Percentiles rank a stretch among this genome's conserved stretches.
Evolutionary conservation across 2,797 vertebrate species (phyloP).

Genomic region (Lepidocolaptes lacrymiger): DNA sequence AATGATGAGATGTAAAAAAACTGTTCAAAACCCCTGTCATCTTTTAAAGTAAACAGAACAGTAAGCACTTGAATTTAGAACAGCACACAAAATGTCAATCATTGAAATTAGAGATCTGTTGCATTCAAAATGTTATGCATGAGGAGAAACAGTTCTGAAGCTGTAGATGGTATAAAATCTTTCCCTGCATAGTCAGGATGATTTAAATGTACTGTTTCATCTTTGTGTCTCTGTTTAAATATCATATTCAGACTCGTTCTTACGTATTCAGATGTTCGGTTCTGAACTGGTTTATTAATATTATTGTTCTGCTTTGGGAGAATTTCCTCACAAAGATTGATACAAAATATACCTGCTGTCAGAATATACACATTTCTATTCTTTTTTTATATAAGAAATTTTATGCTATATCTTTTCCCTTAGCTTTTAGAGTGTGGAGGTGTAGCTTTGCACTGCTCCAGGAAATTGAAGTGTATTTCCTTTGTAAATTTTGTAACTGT

Average conservation of each 20-base stretch:
- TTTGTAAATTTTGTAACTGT: background rate
- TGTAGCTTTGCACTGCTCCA: background rate
- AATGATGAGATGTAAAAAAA: background rate
- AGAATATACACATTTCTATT: background rate
- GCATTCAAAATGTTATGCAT: background rate
- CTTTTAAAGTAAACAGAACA: background rate
- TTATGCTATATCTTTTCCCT: background rate
- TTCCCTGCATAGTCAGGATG: background rate
- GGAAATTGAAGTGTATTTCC: background rate
- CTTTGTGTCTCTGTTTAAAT: background rate
- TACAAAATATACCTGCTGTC: background rate
- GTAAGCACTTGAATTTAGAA: background rate
- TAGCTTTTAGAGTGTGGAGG: background rate
- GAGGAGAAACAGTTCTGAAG: background rate
- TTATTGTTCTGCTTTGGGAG: background rate
- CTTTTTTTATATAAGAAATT: background rate
- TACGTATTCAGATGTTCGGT: background rate
- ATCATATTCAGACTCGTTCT: background rate
- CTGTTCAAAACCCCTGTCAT: background rate
- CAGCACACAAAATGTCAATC: background rate
- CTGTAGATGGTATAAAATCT: background rate
- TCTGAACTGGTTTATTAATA: background rate
- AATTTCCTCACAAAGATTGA: background rate
- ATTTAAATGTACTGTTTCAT: background rate
- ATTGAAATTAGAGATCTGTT: conserved; percentile 4